Evolutionary conservation across 2,888 invertebrate species (phyloP).

Genomic region (Mythimna albipuncta): DNA sequence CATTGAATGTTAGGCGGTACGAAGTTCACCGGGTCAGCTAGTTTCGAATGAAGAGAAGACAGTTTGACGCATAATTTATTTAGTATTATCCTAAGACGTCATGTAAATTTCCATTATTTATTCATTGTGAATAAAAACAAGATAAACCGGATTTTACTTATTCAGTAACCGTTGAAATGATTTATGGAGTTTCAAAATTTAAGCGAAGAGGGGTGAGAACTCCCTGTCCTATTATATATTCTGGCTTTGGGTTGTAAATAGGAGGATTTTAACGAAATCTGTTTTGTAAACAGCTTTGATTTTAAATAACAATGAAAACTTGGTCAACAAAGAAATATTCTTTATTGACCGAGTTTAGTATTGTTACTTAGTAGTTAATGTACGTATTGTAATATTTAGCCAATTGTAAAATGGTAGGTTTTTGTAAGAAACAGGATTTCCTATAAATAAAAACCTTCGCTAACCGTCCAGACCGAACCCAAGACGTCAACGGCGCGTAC

Average conservation of each 20-base stretch:
- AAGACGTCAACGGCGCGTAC: too few relatives aligned
- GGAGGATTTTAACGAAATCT: constrained; percentile 23
- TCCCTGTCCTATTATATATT: constrained; percentile 8
- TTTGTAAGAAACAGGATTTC: too few relatives aligned
- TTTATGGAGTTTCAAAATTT: constrained; percentile 45
- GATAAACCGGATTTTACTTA: constrained; percentile 8
- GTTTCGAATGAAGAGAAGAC: too few relatives aligned
- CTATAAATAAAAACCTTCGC: too few relatives aligned
- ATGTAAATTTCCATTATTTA: not conserved
- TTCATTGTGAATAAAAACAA: constrained; percentile 35
- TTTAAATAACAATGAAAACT: constrained; percentile 2
- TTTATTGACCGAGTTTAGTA: too few relatives aligned
- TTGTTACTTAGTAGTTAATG: too few relatives aligned
- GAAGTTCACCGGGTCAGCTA: too few relatives aligned
- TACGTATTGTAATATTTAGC: too few relatives aligned
- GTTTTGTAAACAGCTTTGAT: constrained; percentile 12
- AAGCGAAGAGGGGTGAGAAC: constrained; percentile 27
- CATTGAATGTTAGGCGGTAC: too few relatives aligned
- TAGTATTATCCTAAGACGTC: not conserved
- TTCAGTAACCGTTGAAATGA: constrained; percentile 44
- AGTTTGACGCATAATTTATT: too few relatives aligned
- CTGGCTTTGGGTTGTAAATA: constrained; percentile 18
- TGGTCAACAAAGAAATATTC: constrained; percentile 1
- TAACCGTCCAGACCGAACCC: too few relatives aligned
- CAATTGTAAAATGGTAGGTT: too few relatives aligned